A percentile compares a stretch with the other conserved stretches of the same genome.
Conservation (phyloP, 2,797 vertebrate species). For the Nothura maculosa region DNA sequence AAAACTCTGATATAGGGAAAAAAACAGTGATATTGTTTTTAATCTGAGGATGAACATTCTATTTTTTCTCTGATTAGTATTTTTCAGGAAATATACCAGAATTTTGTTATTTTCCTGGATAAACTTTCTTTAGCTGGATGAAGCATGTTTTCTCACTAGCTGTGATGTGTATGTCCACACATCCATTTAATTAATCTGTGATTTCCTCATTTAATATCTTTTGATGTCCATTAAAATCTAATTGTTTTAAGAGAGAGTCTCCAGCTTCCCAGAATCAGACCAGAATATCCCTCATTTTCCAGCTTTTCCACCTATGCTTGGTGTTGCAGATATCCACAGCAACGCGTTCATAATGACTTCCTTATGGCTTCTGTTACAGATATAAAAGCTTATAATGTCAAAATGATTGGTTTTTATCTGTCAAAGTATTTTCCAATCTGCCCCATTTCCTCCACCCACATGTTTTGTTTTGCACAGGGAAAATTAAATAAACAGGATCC, state of each 20-base stretch:
- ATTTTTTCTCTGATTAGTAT: neutral
- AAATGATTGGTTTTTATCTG: conserved; percentile 32
- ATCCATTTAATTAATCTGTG: neutral
- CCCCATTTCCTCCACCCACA: conserved; percentile 54
- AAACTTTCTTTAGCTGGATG: neutral
- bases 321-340: neutral
- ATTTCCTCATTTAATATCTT: neutral
- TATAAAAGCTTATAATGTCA: neutral
- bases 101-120: neutral
- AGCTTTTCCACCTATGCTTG: neutral
- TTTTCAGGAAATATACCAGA: neutral
- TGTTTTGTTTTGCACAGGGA: conserved; percentile 46
- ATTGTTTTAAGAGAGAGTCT: neutral
- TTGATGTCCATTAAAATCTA: neutral
- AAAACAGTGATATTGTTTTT: neutral
- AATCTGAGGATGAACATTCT: neutral
- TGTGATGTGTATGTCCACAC: neutral
- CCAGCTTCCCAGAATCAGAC: neutral
- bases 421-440: conserved; percentile 49
- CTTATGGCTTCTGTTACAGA: conserved; percentile 37
- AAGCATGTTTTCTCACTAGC: neutral
- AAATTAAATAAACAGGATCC: conserved; percentile 50
- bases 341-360: conserved; percentile 2
- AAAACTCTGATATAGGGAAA: neutral
- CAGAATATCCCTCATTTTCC: neutral